Evolutionary conservation across 2,797 vertebrate species (phyloP).

Genomic region (Sebastes kiyomatsui): DNA sequence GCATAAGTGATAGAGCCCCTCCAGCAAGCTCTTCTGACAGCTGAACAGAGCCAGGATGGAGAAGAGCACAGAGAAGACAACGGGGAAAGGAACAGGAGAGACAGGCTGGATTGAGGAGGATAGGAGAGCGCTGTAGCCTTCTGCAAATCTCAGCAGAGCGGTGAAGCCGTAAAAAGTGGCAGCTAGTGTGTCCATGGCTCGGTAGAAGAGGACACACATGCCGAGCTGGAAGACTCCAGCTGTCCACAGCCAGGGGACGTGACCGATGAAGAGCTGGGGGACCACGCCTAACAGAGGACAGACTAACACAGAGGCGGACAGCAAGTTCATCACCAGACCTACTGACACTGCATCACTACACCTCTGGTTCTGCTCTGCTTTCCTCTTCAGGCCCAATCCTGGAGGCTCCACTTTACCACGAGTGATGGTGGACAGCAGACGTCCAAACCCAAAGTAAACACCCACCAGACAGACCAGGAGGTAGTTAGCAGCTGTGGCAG

Average conservation of each 20-base stretch:
- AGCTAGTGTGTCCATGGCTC: conserved; percentile 79
- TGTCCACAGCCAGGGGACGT: conserved; percentile 90
- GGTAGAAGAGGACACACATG: conserved; percentile 84
- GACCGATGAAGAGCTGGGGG: conserved; percentile 76
- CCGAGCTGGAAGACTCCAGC: conserved; percentile 85
- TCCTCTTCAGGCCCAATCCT: conserved; percentile 65
- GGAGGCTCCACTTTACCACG: conserved; percentile 72
- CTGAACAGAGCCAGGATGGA: conserved; percentile 82
- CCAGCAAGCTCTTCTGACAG: conserved; percentile 78
- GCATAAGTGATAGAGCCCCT: conserved; percentile 85
- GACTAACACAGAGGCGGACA: conserved; percentile 84
- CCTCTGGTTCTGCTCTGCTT: conserved; percentile 22
- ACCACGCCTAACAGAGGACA: conserved; percentile 86
- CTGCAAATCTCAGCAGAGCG: conserved; percentile 84
- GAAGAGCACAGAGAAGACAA: conserved; percentile 87
- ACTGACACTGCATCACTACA: conserved; percentile 50
- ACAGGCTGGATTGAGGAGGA: conserved; percentile 54
- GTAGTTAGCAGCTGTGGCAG: conserved; percentile 86
- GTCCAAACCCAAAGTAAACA: conserved; percentile 84
- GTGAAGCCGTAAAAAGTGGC: conserved; percentile 87
- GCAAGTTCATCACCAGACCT: conserved; percentile 85
- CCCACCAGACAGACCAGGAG: conserved; percentile 82
- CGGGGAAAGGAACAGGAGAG: conserved; percentile 80
- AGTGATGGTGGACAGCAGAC: conserved; percentile 76
- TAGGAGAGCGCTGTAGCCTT: conserved; percentile 84